Evolutionary conservation across 2,888 invertebrate genomes (phyloP), one percentile per base, ranked within the genome.

Genomic region (Xanthostigma xanthostigma): DNA sequence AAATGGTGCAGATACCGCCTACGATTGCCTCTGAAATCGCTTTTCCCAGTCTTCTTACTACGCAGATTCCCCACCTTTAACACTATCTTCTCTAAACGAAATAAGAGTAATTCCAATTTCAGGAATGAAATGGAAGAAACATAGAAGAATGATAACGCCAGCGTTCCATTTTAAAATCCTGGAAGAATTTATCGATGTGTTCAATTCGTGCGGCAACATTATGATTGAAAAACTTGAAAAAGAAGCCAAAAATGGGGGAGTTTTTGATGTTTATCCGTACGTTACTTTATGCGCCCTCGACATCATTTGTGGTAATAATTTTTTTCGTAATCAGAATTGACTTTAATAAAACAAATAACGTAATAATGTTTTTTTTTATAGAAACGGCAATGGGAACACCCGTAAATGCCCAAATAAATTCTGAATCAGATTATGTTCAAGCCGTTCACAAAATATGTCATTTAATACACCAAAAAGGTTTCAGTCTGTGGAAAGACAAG

Each of bases 111-210:
- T n/a, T 36, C 10, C 27, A 41, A 39, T 56, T 59, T 58, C 63
- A 61, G 76, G 73, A 3, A 52, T 61, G 1, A 75, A 72, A 63
- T 88, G 87, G 87, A 74, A 72, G 54, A 65, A 63, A 0, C 74
- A 80, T 53, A 71, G 87, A 17, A 83, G 81, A 62, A 73, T 86
- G 52, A 64, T 87, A 44, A 86, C 86, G 0, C 85, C 86, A 1
- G 75, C 86, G 0, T 88, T 86, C 63, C 87, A 88, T 64, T 86
- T 85, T 60, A 79, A 79, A 58, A 84, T 86, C 51, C 63, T 87
- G 48, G 79, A 84, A 58, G 75, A 81, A 55, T 86, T 84, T 62
- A 62, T 83, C 8, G 76, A 77, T 8, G 74, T 81, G 0, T 85
- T 87, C 59, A 76, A 83, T 56, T 74, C 74, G 50, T 79, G 82